Evolutionary conservation across 2,888 invertebrate genomes (phyloP).

Genomic region (Dinocampus coccinellae): DNA sequence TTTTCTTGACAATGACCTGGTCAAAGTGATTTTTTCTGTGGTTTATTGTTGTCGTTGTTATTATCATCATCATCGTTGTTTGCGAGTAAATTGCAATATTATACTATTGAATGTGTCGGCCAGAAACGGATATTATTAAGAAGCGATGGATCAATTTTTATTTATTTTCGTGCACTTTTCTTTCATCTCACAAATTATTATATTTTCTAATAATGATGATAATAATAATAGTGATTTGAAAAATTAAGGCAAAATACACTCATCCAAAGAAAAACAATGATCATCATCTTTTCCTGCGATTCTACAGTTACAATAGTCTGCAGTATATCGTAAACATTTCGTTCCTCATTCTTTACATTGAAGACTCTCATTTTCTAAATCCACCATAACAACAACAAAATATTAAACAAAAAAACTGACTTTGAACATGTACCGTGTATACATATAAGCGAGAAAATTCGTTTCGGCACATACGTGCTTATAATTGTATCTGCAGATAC

Average conservation of each 20-base stretch:
- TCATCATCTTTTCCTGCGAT: background rate
- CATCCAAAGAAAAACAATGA: background rate
- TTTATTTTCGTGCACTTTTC: constrained; percentile 58
- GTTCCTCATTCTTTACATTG: constrained; percentile 10
- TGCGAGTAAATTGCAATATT: constrained; percentile 24
- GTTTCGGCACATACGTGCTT: constrained; percentile 17
- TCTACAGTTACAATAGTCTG: background rate
- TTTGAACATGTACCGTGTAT: constrained; percentile 27
- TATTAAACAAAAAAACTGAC: constrained; percentile 19
- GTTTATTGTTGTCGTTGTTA: constrained; percentile 5
- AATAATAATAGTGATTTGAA: too few species aligned
- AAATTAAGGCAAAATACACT: too few species aligned
- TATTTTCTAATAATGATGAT: too few species aligned
- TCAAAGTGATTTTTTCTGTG: constrained; percentile 24
- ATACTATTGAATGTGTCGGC: constrained; percentile 30
- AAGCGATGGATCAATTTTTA: constrained; percentile 64
- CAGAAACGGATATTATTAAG: constrained; percentile 29
- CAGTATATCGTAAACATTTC: constrained; percentile 4
- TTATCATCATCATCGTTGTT: background rate
- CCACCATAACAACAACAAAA: background rate
- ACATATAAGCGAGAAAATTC: constrained; percentile 27
- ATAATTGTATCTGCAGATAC: constrained; percentile 6
- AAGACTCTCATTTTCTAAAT: constrained; percentile 25
- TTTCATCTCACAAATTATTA: too few species aligned
- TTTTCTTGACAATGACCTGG: constrained; percentile 1